Percentiles rank a stretch among this genome's conserved stretches.
These are phyloP conservation scores for Acropora yongei DNA, from an alignment of 64 coral and sea anemone species.

Conservation along the genomic window DNA sequence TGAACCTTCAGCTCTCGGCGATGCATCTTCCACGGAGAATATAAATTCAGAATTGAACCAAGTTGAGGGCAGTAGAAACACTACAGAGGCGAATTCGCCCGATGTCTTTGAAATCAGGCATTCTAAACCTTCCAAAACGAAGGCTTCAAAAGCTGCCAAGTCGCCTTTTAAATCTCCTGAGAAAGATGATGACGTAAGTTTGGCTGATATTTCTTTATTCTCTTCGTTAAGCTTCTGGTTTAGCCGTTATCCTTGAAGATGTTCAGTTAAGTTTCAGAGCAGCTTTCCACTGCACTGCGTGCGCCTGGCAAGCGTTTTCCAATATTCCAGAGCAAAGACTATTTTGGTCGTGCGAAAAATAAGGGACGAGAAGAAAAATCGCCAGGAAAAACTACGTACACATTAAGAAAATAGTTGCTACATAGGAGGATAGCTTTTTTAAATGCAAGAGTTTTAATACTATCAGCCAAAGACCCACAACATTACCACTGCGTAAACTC, in stretches of 20 bases:
- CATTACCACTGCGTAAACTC: too few relatives aligned
- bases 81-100: neutral
- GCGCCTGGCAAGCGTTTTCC: too few relatives aligned
- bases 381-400: too few relatives aligned
- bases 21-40: neutral
- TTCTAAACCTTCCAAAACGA: conserved; percentile 18
- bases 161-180: conserved; percentile 65
- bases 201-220: neutral
- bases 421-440: neutral
- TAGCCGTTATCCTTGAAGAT: too few relatives aligned
- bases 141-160: conserved; percentile 12
- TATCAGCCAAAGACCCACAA: too few relatives aligned
- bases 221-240: too few relatives aligned
- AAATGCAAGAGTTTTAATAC: too few relatives aligned
- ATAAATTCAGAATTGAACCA: neutral
- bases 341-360: too few relatives aligned
- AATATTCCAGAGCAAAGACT: too few relatives aligned
- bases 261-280: too few relatives aligned
- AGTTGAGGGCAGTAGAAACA: neutral
- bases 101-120: conserved; percentile 44
- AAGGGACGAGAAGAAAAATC: too few relatives aligned
- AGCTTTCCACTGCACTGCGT: too few relatives aligned
- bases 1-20: neutral
- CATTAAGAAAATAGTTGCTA: neutral
- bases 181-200: conserved; percentile 78